Evolutionary conservation across 2,888 invertebrate species (phyloP).

Genomic region (Ptychoptera contaminata): DNA sequence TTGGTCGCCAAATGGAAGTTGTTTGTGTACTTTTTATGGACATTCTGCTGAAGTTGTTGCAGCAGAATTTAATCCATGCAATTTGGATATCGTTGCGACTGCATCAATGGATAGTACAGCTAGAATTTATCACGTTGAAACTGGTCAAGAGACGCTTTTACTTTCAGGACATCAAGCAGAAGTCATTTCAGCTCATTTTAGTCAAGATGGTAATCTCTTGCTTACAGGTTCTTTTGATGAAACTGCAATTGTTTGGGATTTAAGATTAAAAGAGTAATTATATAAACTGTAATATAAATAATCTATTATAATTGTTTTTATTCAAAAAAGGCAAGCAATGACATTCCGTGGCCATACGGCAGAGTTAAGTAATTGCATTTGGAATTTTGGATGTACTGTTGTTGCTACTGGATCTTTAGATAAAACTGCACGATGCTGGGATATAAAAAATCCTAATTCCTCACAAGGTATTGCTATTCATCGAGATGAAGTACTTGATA

Average conservation of each 20-base stretch:
- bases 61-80: conserved; percentile 46
- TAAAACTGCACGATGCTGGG: conserved; percentile 55
- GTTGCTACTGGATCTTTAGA: conserved; percentile 58
- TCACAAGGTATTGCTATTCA: conserved; percentile 44
- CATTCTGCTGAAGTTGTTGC: conserved; percentile 61
- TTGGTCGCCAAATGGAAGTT: conserved; percentile 53
- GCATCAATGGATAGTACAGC: conserved; percentile 64
- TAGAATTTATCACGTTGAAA: conserved; percentile 50
- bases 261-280: conserved; percentile 40
- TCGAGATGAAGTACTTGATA: conserved; percentile 55
- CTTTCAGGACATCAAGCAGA: conserved; percentile 58
- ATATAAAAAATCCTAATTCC: conserved; percentile 39
- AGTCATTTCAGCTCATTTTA: conserved; percentile 57
- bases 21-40: conserved; percentile 52
- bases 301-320: not conserved
- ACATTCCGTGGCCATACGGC: conserved; percentile 39
- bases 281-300: not conserved
- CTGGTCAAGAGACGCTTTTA: conserved; percentile 44
- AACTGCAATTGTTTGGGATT: conserved; percentile 61
- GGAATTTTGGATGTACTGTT: conserved; percentile 48
- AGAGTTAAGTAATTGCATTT: conserved; percentile 52
- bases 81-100: conserved; percentile 49
- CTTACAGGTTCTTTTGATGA: conserved; percentile 70
- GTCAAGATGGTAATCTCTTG: conserved; percentile 47
- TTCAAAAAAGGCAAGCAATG: not conserved